phyloP scores from a whole-genome alignment of 2,888 invertebrate genomes.

The Cephus sareptanus region DNA sequence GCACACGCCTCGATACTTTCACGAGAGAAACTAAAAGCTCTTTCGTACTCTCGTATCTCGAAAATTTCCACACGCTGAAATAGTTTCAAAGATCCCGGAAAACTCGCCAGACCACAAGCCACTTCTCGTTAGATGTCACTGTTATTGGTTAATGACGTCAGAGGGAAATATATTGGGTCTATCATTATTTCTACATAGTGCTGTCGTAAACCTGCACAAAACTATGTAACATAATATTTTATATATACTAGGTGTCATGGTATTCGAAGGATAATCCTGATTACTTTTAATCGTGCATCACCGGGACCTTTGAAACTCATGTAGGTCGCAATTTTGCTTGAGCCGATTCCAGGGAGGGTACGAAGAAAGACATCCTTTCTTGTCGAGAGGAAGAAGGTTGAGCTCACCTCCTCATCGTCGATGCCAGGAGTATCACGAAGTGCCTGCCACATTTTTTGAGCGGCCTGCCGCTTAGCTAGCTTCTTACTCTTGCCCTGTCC shows the following conservation, averaged over 20 bases:
- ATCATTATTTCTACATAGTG: not conserved
- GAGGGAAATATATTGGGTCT: not conserved
- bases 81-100: not conserved
- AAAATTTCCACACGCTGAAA: not conserved
- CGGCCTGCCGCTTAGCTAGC: slow-evolving; percentile 94
- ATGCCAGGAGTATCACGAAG: slow-evolving; percentile 84
- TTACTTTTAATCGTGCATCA: not conserved
- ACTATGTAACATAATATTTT: not conserved
- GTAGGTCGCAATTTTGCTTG: not conserved
- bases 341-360: not conserved
- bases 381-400: not conserved
- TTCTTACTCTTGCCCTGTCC: slow-evolving; percentile 96
- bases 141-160: not conserved
- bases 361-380: not conserved
- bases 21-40: not conserved
- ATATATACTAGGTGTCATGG: not conserved
- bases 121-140: not conserved
- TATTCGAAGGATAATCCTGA: not conserved
- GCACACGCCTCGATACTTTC: not conserved
- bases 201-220: not conserved
- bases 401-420: slow-evolving; percentile 78
- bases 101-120: not conserved
- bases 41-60: not conserved
- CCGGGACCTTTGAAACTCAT: not conserved
- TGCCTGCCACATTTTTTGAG: slow-evolving; percentile 92